phyloP scores from a whole-genome alignment of 2,797 vertebrate species.

The Sebastes iracundus region DNA sequence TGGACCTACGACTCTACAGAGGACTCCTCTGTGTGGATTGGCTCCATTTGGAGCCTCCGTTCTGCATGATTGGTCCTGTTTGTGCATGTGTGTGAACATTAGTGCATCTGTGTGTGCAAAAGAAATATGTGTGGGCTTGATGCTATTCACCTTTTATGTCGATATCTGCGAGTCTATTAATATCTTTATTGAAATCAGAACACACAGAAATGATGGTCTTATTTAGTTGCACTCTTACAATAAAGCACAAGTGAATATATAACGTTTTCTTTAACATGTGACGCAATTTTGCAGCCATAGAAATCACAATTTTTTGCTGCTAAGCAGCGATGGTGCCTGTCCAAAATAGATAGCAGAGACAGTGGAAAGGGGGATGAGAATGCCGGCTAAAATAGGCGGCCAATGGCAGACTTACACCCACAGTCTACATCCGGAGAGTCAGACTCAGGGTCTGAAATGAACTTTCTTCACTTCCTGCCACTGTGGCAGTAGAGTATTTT shows the following conservation, averaged over 20 bases:
- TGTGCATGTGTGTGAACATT: background rate
- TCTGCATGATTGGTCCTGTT: constrained; percentile 4
- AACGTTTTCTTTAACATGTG: background rate
- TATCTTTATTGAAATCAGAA: background rate
- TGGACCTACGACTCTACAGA: constrained; percentile 18
- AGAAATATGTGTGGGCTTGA: background rate
- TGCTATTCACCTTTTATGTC: background rate
- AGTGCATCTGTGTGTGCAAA: background rate
- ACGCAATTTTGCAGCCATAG: background rate
- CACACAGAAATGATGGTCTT: background rate
- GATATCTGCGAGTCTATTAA: background rate
- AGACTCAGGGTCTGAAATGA: too few species aligned
- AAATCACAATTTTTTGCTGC: background rate
- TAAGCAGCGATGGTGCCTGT: too few species aligned
- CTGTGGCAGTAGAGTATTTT: too few species aligned
- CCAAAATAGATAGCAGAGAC: too few species aligned
- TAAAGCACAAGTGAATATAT: background rate
- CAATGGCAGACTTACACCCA: too few species aligned
- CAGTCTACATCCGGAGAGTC: too few species aligned
- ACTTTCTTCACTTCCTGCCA: too few species aligned
- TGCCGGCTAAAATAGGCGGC: too few species aligned
- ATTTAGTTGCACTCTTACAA: background rate
- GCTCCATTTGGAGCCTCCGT: constrained; percentile 13
- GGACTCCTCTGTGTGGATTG: constrained; percentile 37
- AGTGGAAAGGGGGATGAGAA: too few species aligned